Conservation (phyloP, 1,140 invertebrate genomes). For the Carcinoscorpius rotundicauda region DNA sequence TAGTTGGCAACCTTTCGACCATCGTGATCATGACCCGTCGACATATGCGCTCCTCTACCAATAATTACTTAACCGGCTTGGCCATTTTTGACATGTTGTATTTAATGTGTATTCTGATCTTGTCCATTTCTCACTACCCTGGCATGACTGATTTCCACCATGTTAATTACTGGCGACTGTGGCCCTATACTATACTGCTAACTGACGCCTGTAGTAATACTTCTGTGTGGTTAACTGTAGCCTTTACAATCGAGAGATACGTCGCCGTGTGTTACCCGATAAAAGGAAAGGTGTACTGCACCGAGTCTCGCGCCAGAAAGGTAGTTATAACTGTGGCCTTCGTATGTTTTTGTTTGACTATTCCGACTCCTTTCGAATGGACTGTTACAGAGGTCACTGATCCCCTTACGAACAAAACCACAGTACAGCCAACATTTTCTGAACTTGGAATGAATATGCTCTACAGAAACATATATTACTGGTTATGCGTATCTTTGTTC, state of each 20-base stretch:
- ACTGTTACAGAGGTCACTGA: conserved; percentile 25
- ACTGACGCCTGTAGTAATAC: conserved; percentile 52
- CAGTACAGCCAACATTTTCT: conserved; percentile 9
- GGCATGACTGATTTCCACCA: conserved; percentile 33
- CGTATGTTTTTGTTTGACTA: conserved; percentile 48
- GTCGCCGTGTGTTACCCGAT: conserved; percentile 64
- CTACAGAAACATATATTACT: conserved; percentile 50
- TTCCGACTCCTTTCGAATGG: conserved; percentile 53
- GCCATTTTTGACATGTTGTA: conserved; percentile 58
- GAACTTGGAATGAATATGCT: conserved; percentile 39
- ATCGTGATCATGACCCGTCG: conserved; percentile 58
- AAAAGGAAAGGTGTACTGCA: conserved; percentile 54
- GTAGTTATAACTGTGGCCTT: conserved; percentile 48
- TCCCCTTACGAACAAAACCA: conserved; percentile 18
- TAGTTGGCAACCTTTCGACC: conserved; percentile 55
- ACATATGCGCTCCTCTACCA: conserved; percentile 60
- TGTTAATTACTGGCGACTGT: conserved; percentile 43
- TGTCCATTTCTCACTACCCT: conserved; percentile 49
- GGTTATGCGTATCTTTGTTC: conserved; percentile 50
- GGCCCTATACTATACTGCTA: conserved; percentile 44
- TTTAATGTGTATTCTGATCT: conserved; percentile 48
- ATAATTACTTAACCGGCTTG: conserved; percentile 55
- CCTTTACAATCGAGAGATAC: conserved; percentile 64
- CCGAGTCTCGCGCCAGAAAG: conserved; percentile 39
- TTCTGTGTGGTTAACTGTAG: conserved; percentile 61